phyloP scores from a whole-genome alignment of 2,888 invertebrate species.

The Leptopilina myrica region DNA sequence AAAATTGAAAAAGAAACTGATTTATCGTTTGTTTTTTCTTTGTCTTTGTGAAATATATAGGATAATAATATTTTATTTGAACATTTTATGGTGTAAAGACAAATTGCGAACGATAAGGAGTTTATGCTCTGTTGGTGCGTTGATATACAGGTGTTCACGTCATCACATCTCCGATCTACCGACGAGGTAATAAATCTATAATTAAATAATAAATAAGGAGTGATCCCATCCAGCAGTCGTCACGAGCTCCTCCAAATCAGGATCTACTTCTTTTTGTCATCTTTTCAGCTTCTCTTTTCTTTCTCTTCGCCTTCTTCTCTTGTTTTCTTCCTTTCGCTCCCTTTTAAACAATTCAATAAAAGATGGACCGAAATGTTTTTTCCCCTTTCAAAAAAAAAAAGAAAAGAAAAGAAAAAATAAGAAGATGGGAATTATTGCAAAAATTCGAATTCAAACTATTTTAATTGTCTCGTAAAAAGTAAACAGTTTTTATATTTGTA shows the following conservation, averaged over 20 bases:
- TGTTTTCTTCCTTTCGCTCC: slow-evolving; percentile 51
- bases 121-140: slow-evolving; percentile 16
- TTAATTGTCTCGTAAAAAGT: too few species aligned
- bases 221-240: slow-evolving; percentile 55
- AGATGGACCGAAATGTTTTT: slow-evolving; percentile 41
- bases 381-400: slow-evolving; percentile 23
- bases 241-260: slow-evolving; percentile 67
- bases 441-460: too few species aligned
- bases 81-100: slow-evolving; percentile 48
- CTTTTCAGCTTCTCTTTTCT: slow-evolving; percentile 51
- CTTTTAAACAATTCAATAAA: slow-evolving; percentile 38
- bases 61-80: neutral
- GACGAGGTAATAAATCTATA: slow-evolving; percentile 69
- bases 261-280: slow-evolving; percentile 69
- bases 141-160: slow-evolving; percentile 44
- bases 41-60: slow-evolving; percentile 40
- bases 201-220: slow-evolving; percentile 73
- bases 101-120: slow-evolving; percentile 55
- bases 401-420: neutral
- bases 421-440: too few species aligned
- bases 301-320: slow-evolving; percentile 50
- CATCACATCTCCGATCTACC: slow-evolving; percentile 42
- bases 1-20: too few species aligned
- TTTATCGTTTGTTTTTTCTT: too few species aligned
- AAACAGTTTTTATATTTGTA: neutral